Evolutionary conservation across 1,140 invertebrate genomes (phyloP).

Genomic region (Drosophila nasuta): DNA sequence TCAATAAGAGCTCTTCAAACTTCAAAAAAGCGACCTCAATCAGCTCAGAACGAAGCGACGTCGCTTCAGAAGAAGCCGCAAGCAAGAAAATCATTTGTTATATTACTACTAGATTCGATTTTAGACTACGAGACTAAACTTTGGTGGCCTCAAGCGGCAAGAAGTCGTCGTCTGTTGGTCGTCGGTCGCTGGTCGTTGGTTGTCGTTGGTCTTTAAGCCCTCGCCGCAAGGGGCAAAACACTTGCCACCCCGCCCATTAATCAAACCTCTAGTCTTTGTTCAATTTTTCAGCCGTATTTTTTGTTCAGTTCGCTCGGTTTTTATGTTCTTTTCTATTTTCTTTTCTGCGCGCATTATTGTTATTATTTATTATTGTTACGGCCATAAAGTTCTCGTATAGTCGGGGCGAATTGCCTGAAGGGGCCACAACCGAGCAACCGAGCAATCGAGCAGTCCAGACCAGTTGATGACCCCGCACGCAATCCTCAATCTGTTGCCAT

Average conservation of each 20-base stretch:
- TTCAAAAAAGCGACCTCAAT: slow-evolving; percentile 27
- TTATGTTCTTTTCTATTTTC: slow-evolving; percentile 31
- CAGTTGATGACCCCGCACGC: slow-evolving; percentile 77
- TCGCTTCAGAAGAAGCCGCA: slow-evolving; percentile 17
- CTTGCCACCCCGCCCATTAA: slow-evolving; percentile 64
- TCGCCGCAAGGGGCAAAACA: slow-evolving; percentile 24
- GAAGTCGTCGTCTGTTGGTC: background rate
- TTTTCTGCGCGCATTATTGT: slow-evolving; percentile 54
- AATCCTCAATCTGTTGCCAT: slow-evolving; percentile 29
- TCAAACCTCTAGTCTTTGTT: slow-evolving; percentile 78
- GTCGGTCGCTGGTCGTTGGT: too few species aligned
- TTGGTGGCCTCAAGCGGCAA: slow-evolving; percentile 5
- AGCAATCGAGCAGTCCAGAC: background rate
- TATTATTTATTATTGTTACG: slow-evolving; percentile 73
- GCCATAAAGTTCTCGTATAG: slow-evolving; percentile 55
- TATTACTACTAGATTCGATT: slow-evolving; percentile 15
- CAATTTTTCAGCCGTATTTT: slow-evolving; percentile 49
- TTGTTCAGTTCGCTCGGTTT: background rate
- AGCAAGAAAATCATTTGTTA: slow-evolving; percentile 26
- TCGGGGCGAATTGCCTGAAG: slow-evolving; percentile 5
- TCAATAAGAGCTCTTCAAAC: slow-evolving; percentile 23
- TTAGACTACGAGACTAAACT: slow-evolving; percentile 14
- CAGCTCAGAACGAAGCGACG: background rate
- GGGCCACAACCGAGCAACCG: background rate
- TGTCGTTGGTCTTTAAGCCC: slow-evolving; percentile 16